Evolutionary conservation across 2,888 invertebrate genomes (phyloP).

Genomic region (Chromoteleia sp.): DNA sequence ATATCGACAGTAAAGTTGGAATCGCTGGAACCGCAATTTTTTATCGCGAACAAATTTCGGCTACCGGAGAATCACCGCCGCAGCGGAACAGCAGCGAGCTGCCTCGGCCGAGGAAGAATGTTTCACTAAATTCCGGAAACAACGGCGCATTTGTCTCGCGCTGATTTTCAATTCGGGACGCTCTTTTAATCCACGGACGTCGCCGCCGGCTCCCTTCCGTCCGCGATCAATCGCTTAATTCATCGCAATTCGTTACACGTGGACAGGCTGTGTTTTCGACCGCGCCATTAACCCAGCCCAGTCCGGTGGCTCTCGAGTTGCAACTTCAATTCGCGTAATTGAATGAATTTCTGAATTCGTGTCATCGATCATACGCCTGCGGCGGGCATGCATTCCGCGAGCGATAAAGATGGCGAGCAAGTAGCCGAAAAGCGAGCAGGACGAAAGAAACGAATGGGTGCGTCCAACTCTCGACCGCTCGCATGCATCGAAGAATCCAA

Average conservation of each 20-base stretch:
- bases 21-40: constrained; percentile 24
- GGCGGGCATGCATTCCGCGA: constrained; percentile 6
- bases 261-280: constrained; percentile 5
- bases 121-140: constrained; percentile 1
- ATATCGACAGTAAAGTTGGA: constrained; percentile 41
- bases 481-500: constrained; percentile 14
- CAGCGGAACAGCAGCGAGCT: neutral
- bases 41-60: constrained; percentile 16
- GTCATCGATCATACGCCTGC: constrained; percentile 36
- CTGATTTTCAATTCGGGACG: constrained; percentile 27
- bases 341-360: constrained; percentile 47
- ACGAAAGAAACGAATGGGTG: constrained; percentile 45
- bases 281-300: constrained; percentile 1
- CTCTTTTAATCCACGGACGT: constrained; percentile 23
- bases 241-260: constrained; percentile 39
- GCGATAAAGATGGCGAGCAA: constrained; percentile 35
- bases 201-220: neutral
- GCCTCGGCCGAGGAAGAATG: constrained; percentile 12
- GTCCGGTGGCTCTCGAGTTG: neutral
- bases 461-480: constrained; percentile 32
- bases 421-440: constrained; percentile 32
- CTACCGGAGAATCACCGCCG: constrained; percentile 10
- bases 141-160: constrained; percentile 34
- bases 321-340: constrained; percentile 21
- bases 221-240: constrained; percentile 36